A percentile compares a stretch with the other conserved stretches of the same genome.
Conservation (phyloP, 2,113 vertebrate genomes). For the Syngnathus typhle region DNA sequence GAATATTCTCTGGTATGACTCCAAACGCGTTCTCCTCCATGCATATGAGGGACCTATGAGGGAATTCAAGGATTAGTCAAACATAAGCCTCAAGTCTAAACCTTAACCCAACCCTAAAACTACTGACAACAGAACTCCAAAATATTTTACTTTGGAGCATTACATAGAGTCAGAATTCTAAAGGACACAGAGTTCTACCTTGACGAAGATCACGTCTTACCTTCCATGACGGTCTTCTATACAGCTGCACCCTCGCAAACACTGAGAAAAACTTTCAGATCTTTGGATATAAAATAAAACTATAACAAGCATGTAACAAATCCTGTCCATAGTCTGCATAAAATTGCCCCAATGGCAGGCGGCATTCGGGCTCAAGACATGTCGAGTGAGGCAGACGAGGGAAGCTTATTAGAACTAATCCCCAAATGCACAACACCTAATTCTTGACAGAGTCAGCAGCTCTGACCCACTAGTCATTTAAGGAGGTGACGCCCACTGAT, state of each 20-base stretch:
- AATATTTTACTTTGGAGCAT: background rate
- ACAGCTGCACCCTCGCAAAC: conserved; percentile 78
- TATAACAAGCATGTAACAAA: conserved; percentile 66
- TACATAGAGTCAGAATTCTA: background rate
- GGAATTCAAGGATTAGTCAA: background rate
- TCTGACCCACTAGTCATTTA: conserved; percentile 13
- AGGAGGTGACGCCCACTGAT: background rate
- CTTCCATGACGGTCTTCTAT: conserved; percentile 80
- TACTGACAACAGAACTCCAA: too few relatives aligned
- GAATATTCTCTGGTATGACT: conserved; percentile 76
- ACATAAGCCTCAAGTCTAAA: too few relatives aligned
- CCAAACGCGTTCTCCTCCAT: conserved; percentile 74
- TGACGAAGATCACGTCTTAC: conserved; percentile 61
- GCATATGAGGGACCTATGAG: conserved; percentile 75
- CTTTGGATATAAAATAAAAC: conserved; percentile 53
- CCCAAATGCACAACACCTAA: conserved; percentile 48
- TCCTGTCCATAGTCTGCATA: conserved; percentile 77
- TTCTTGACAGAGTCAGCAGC: conserved; percentile 32
- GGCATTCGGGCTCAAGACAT: conserved; percentile 67
- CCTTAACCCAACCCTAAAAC: too few relatives aligned
- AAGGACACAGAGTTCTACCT: conserved; percentile 12
- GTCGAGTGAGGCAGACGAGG: conserved; percentile 55
- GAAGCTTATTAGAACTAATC: conserved; percentile 88
- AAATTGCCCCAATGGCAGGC: conserved; percentile 49
- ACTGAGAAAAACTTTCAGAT: conserved; percentile 53